These are phyloP conservation scores for Hydrochoerus hydrochaeris DNA, from an alignment of 2,113 vertebrate species.

Conservation along the genomic window DNA sequence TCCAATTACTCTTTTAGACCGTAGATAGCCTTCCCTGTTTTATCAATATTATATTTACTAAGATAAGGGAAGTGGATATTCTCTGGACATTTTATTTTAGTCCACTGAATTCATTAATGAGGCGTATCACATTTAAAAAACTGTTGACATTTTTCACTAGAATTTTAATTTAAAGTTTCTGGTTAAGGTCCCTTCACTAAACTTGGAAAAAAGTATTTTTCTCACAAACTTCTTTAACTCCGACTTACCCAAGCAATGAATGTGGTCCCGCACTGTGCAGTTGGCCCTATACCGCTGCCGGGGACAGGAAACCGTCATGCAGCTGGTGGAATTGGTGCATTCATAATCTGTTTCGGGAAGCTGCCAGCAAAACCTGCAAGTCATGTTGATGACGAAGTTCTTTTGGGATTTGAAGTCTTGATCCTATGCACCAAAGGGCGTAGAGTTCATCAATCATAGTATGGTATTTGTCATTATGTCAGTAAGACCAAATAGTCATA, in stretches of 20 bases:
- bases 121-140: background rate
- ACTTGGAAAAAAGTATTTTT: background rate
- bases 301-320: constrained; percentile 96
- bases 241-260: constrained; percentile 94
- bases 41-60: constrained; percentile 16
- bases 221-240: rapidly evolving
- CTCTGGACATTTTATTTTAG: background rate
- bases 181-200: background rate
- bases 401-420: constrained; percentile 86
- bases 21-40: background rate
- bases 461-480: rapidly evolving
- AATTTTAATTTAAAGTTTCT: background rate
- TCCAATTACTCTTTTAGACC: background rate
- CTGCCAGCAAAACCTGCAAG: constrained; percentile 98
- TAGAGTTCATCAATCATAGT: background rate
- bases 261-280: constrained; percentile 92
- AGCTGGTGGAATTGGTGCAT: constrained; percentile 92
- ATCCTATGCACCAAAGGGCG: constrained; percentile 84
- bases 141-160: background rate
- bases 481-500: background rate
- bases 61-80: background rate
- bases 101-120: background rate
- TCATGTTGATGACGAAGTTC: constrained; percentile 91
- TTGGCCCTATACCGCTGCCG: constrained; percentile 93
- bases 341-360: constrained; percentile 92